These are phyloP conservation scores for Aphaenogaster floridana DNA, from an alignment of 1,140 invertebrate genomes.

Conservation along the genomic window DNA sequence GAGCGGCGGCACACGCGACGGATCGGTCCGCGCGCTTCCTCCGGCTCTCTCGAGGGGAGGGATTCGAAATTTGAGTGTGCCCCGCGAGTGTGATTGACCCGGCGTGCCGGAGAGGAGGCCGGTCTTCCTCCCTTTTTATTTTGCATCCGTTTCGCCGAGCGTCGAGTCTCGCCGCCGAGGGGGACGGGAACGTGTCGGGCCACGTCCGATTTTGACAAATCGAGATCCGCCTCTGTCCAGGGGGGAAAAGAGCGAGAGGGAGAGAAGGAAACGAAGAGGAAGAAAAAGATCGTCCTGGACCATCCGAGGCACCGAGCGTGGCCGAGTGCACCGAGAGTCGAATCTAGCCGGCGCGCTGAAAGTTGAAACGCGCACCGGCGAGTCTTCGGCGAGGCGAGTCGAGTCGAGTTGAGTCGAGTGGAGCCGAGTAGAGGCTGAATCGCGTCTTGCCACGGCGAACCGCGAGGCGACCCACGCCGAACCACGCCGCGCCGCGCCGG, in stretches of 20 bases:
- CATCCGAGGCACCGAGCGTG: neutral
- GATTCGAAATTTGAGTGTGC: neutral
- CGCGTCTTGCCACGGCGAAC: neutral
- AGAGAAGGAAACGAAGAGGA: neutral
- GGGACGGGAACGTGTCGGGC: neutral
- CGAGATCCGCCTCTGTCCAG: neutral
- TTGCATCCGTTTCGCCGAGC: neutral
- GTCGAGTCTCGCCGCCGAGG: neutral
- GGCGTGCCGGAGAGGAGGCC: neutral
- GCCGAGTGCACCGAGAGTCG: neutral
- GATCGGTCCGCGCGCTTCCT: neutral
- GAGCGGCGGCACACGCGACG: neutral
- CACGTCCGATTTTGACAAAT: conserved; percentile 31
- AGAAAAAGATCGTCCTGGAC: neutral
- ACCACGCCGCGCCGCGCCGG: neutral
- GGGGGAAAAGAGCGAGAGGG: neutral
- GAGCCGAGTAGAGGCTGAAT: conserved; percentile 9
- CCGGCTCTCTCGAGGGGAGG: neutral
- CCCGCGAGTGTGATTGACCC: conserved; percentile 5
- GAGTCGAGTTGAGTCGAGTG: neutral
- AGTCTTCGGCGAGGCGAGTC: neutral
- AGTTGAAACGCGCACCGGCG: neutral
- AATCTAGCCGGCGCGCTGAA: neutral
- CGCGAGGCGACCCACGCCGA: neutral
- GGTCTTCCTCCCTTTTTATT: neutral